These are phyloP conservation scores for Osmoderma eremita DNA, from an alignment of 2,888 invertebrate genomes.

Conservation along the genomic window DNA sequence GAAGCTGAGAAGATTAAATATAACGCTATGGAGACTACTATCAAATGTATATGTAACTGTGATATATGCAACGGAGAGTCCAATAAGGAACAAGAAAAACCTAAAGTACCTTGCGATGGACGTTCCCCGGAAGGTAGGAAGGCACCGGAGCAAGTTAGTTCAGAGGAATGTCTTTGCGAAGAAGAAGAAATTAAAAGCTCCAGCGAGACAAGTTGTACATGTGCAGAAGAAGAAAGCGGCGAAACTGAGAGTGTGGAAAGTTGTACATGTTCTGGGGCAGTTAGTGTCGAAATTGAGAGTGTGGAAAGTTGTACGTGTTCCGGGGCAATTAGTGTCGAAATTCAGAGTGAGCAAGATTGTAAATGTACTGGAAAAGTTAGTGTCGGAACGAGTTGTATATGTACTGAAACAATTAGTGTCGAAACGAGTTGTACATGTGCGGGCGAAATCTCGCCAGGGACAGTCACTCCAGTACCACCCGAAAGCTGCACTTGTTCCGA, in stretches of 20 bases:
- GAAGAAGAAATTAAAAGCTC: neutral
- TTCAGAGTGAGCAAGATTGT: no score
- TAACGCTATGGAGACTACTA: neutral
- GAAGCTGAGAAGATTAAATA: neutral
- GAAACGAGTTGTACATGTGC: no score
- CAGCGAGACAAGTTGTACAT: neutral
- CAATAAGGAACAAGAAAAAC: neutral
- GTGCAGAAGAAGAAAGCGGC: neutral
- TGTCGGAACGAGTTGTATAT: no score
- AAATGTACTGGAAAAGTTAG: no score
- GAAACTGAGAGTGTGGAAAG: neutral
- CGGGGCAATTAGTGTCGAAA: no score
- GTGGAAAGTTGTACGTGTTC: neutral
- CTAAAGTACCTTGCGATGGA: neutral
- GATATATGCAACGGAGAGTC: neutral
- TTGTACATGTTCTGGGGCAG: neutral
- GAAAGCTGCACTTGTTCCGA: no score
- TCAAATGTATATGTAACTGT: conserved; percentile 21
- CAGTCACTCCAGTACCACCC: no score
- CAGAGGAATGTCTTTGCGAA: conserved; percentile 4
- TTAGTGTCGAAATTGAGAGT: neutral
- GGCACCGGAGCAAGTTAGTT: neutral
- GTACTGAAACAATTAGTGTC: no score
- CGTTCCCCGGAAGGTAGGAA: neutral
- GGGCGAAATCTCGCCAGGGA: no score